These are phyloP conservation scores for Drosophila testacea DNA, from an alignment of 2,888 invertebrate species.

Conservation along the genomic window DNA sequence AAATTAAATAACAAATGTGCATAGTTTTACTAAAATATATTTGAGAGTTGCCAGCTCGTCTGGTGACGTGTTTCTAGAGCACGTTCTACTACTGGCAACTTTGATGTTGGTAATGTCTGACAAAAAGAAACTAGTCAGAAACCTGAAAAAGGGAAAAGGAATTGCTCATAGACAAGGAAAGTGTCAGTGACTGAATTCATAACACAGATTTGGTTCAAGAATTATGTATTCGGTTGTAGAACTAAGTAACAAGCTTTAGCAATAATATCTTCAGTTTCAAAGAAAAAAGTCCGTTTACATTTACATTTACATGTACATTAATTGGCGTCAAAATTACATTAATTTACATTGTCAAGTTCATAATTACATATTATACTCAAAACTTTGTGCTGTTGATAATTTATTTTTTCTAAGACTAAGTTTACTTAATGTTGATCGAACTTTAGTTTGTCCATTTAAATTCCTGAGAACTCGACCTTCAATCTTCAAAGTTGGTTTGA, in stretches of 20 bases:
- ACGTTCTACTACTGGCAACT: neutral
- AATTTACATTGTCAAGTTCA: too few relatives aligned
- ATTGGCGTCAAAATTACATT: neutral
- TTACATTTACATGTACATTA: neutral
- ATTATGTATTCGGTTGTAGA: neutral
- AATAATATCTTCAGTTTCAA: too few relatives aligned
- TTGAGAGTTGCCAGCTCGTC: neutral
- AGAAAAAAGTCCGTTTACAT: neutral
- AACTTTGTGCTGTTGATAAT: too few relatives aligned
- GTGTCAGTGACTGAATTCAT: too few relatives aligned
- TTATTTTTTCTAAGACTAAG: too few relatives aligned
- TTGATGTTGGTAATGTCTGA: neutral
- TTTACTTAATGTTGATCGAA: neutral
- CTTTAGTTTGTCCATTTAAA: neutral
- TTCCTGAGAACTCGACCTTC: neutral
- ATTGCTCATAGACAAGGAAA: neutral
- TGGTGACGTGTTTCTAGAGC: neutral
- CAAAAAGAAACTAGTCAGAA: neutral
- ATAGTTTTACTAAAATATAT: conserved; percentile 23
- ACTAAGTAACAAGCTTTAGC: too few relatives aligned
- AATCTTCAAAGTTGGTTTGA: conserved; percentile 9
- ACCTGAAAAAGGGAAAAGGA: neutral
- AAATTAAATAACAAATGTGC: conserved; percentile 55
- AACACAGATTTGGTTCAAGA: too few relatives aligned
- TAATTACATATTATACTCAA: neutral